These are phyloP conservation scores for Orchesella cincta DNA, from an alignment of 1,140 invertebrate genomes.

Conservation along the genomic window DNA sequence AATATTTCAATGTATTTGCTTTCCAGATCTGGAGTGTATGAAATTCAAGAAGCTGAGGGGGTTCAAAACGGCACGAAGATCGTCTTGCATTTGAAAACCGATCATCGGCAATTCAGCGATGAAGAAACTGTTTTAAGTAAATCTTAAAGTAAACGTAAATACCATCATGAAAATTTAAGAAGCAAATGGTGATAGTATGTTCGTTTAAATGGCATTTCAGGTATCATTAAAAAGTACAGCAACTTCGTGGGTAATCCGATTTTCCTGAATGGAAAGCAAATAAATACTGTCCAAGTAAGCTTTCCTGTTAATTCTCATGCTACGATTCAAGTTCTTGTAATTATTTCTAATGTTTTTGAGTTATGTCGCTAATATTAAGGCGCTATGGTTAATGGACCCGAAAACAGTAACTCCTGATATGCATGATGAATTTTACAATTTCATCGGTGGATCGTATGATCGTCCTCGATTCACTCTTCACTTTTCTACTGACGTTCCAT, in stretches of 20 bases:
- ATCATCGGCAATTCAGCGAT: constrained; percentile 84
- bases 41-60: constrained; percentile 80
- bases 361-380: constrained; percentile 62
- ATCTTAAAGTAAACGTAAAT: constrained; percentile 33
- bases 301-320: constrained; percentile 29
- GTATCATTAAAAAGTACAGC: constrained; percentile 92
- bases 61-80: constrained; percentile 91
- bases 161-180: background rate
- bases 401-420: constrained; percentile 82
- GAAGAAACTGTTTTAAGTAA: constrained; percentile 77
- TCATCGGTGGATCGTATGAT: constrained; percentile 81
- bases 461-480: constrained; percentile 79
- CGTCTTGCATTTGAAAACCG: constrained; percentile 82
- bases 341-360: constrained; percentile 6
- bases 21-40: constrained; percentile 78
- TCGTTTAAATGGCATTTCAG: constrained; percentile 59
- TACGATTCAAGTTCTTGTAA: constrained; percentile 21
- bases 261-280: constrained; percentile 81
- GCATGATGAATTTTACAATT: constrained; percentile 89
- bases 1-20: constrained; percentile 33
- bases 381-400: constrained; percentile 89
- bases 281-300: constrained; percentile 77
- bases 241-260: constrained; percentile 95
- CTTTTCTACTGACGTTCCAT: constrained; percentile 83
- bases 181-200: too few relatives aligned